Percentiles rank a stretch among this genome's conserved stretches.
Evolutionary conservation across 2,888 invertebrate genomes (phyloP).

Genomic region (Polyommatus iphigenia): DNA sequence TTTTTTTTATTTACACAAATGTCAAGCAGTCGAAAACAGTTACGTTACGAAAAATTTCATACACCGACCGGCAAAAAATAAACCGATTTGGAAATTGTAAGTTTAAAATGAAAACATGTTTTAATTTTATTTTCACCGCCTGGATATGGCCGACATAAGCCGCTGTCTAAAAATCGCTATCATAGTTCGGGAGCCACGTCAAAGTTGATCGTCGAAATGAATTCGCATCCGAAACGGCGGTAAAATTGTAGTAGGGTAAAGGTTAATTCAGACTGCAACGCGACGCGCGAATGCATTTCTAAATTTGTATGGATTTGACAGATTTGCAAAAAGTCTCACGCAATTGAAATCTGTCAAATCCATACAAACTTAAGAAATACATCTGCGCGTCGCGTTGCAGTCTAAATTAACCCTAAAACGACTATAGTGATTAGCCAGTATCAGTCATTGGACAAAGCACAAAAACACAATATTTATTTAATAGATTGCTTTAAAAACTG

Average conservation of each 20-base stretch:
- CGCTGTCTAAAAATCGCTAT: slow-evolving; percentile 20
- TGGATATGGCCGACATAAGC: slow-evolving; percentile 7
- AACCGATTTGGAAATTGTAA: slow-evolving; percentile 1
- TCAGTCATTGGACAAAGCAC: no score
- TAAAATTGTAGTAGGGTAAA: background rate
- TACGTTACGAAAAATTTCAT: background rate
- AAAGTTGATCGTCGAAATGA: background rate
- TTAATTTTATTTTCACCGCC: slow-evolving; percentile 24
- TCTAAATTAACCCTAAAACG: no score
- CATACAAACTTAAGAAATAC: no score
- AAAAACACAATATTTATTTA: no score
- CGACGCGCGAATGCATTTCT: no score
- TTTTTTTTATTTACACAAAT: background rate
- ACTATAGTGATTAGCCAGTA: no score
- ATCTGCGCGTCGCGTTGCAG: no score
- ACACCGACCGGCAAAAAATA: background rate
- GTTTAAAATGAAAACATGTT: slow-evolving; percentile 26
- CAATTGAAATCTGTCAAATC: no score
- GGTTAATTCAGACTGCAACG: no score
- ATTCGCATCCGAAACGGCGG: background rate
- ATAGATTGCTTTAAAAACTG: no score
- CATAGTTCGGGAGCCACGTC: slow-evolving; percentile 3
- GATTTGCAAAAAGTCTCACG: no score
- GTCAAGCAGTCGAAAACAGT: background rate
- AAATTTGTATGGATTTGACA: no score